Conservation (phyloP, 2,797 vertebrate genomes). For the Rachycentron canadum region DNA sequence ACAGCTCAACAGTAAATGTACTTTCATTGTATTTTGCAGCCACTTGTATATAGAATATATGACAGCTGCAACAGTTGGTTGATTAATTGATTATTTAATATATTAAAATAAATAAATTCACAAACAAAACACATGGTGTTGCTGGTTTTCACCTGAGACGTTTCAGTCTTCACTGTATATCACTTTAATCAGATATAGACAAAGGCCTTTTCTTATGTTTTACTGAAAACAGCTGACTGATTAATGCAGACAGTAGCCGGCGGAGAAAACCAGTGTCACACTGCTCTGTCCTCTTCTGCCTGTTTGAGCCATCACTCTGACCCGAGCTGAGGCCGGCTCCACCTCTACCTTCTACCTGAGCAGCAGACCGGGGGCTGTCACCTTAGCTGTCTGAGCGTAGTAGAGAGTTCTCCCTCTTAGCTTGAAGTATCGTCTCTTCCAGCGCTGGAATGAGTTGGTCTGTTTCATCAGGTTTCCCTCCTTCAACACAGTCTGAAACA, state of each 20-base stretch:
- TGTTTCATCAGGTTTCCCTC: constrained; percentile 97
- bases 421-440: constrained; percentile 98
- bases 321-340: too few species aligned
- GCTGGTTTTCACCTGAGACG: too few species aligned
- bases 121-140: too few species aligned
- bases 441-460: constrained; percentile 97
- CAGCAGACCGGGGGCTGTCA: constrained; percentile 25
- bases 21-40: neutral
- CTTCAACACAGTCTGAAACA: constrained; percentile 91
- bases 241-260: neutral
- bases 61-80: neutral
- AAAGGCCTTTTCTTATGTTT: neutral
- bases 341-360: neutral
- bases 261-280: too few species aligned
- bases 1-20: neutral
- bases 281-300: too few species aligned
- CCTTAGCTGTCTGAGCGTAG: constrained; percentile 97
- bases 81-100: neutral
- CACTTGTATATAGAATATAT: neutral
- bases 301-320: too few species aligned
- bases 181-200: too few species aligned
- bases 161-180: too few species aligned
- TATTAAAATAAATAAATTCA: too few species aligned
- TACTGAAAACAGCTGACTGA: neutral
- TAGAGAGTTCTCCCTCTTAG: constrained; percentile 95